Evolutionary conservation across 1,140 invertebrate genomes (phyloP).

Genomic region (Drosophila nannoptera): DNA sequence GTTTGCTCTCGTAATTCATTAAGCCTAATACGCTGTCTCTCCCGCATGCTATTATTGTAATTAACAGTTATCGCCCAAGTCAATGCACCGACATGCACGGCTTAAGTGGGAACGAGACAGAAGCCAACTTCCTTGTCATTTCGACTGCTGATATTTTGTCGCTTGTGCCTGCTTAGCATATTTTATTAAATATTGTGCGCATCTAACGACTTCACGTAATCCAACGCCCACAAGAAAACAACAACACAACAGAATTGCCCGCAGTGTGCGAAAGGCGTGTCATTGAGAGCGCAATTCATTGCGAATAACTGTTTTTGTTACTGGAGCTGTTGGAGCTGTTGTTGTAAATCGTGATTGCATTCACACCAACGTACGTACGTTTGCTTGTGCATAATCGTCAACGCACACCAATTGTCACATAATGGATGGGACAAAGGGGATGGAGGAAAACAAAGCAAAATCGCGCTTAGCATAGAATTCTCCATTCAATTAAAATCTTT

Average conservation of each 20-base stretch:
- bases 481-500: slow-evolving; percentile 1
- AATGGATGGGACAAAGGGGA: slow-evolving; percentile 22
- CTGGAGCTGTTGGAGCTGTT: slow-evolving; percentile 53
- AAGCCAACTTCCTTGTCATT: slow-evolving; percentile 15
- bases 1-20: slow-evolving; percentile 3
- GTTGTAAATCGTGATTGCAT: slow-evolving; percentile 36
- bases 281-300: slow-evolving; percentile 30
- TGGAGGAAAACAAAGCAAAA: neutral
- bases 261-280: slow-evolving; percentile 42
- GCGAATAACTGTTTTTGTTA: slow-evolving; percentile 43
- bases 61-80: slow-evolving; percentile 43
- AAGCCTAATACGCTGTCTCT: slow-evolving; percentile 1
- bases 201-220: slow-evolving; percentile 70
- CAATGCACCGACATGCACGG: slow-evolving; percentile 43
- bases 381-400: slow-evolving; percentile 20
- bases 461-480: neutral
- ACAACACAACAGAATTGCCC: slow-evolving; percentile 32
- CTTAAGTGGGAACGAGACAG: slow-evolving; percentile 16
- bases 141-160: slow-evolving; percentile 36
- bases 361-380: neutral
- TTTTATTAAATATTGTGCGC: slow-evolving; percentile 66
- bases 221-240: slow-evolving; percentile 16
- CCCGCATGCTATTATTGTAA: slow-evolving; percentile 31
- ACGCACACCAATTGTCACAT: slow-evolving; percentile 19
- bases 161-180: slow-evolving; percentile 61